Evolutionary conservation across 2,113 vertebrate species (phyloP), one percentile per base, ranked within the genome.

Genomic region (Galbula dea): DNA sequence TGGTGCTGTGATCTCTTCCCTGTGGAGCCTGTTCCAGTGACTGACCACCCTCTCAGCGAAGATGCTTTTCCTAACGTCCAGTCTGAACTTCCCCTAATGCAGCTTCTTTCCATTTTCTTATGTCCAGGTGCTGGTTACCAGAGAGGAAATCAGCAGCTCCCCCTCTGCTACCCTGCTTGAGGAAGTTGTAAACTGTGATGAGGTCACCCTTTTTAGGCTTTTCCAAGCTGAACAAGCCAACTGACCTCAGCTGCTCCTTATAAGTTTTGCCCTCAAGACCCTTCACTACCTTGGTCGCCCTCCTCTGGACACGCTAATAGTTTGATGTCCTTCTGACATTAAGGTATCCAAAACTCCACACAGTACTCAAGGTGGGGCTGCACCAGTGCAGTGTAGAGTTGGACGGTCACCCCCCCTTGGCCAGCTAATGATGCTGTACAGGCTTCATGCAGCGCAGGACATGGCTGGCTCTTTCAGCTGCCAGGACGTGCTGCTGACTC

Each of bases 21-120:
- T 71, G 41, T 27, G 22, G 17, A 73, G 66, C n/a, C 65, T 36
- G 51, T 24, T 61, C 36, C 23, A 69, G 26, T 48, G 36, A 45
- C 18, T 0, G 0, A 22, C 21, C 48, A 46, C 32, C 8, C 17
- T 24, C 36, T 52, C 17, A 11, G 37, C 46, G 37, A 85, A 59
- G 45, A 79, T 32, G 14, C 20, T 77, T 52, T 51, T 30, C 43
- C 29, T 30, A 17, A 58, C 17, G 51, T 72, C 45, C 29, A 24
- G 2, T 12, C 63, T 63, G 63, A 69, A 37, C 10, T 37, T 51
- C 9, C 22, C 32, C 49, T 57, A 43, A 43, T 3, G 7, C 43
- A 49, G 66, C 74, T 59, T 65, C 32, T 14, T 51, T 65, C 43
- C 36, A 6, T 78, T 78, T 66, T 20, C 34, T 45, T 1, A 5